phyloP scores from a whole-genome alignment of 2,888 invertebrate species.

The Nephrocerus scutellatus region DNA sequence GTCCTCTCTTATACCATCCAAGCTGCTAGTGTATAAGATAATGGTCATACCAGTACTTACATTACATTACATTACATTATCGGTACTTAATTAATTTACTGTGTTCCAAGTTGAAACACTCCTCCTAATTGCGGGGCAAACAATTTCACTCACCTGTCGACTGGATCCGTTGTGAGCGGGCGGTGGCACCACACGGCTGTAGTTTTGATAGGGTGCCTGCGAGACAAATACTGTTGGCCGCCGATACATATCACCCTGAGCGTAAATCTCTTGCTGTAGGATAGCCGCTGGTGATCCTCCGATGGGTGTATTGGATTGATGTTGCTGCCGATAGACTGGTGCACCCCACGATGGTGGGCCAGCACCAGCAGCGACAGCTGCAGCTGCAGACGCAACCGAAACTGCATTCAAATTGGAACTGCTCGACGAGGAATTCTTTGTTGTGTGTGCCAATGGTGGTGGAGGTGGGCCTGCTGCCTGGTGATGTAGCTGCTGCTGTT shows the following conservation, averaged over 20 bases:
- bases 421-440: constrained; percentile 41
- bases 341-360: constrained; percentile 45
- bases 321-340: constrained; percentile 49
- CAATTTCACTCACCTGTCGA: constrained; percentile 44
- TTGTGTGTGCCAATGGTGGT: constrained; percentile 47
- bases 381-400: constrained; percentile 32
- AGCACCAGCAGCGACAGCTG: constrained; percentile 36
- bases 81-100: no score
- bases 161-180: constrained; percentile 48
- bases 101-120: no score
- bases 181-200: constrained; percentile 46
- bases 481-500: constrained; percentile 21
- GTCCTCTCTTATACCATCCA: no score
- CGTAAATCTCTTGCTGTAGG: constrained; percentile 45
- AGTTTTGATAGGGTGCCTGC: constrained; percentile 45
- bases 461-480: constrained; percentile 29
- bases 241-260: constrained; percentile 56
- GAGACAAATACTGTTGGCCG: constrained; percentile 65
- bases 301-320: constrained; percentile 50
- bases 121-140: no score
- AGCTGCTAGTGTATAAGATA: no score
- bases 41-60: no score
- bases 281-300: constrained; percentile 47
- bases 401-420: constrained; percentile 34
- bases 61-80: no score